phyloP scores from a whole-genome alignment of 2,797 vertebrate genomes.

The Hirundo rustica region DNA sequence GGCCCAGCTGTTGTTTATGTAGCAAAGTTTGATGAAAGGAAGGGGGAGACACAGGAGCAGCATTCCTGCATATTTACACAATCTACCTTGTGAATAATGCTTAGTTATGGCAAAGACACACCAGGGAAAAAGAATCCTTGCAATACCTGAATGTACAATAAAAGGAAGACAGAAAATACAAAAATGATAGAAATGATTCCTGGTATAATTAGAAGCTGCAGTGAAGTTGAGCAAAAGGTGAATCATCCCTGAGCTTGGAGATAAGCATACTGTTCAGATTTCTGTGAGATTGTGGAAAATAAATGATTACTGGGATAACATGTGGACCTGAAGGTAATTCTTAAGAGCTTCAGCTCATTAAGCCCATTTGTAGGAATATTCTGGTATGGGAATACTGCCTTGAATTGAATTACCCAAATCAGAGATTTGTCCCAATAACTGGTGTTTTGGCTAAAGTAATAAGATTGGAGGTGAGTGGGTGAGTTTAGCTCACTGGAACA shows the following conservation, averaged over 20 bases:
- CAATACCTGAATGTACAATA: background rate
- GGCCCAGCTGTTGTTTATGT: background rate
- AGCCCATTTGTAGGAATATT: background rate
- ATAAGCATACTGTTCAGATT: background rate
- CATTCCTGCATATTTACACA: background rate
- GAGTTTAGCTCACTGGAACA: background rate
- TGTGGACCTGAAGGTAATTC: background rate
- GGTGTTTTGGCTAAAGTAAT: background rate
- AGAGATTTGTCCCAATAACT: background rate
- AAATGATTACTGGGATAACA: background rate
- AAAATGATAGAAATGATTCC: background rate
- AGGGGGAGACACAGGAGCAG: background rate
- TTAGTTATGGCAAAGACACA: background rate
- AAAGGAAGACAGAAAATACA: background rate
- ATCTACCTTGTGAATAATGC: background rate
- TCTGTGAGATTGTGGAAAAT: background rate
- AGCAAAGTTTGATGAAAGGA: background rate
- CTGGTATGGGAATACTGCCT: background rate
- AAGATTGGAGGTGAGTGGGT: background rate
- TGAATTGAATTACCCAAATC: background rate
- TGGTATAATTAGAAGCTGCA: background rate
- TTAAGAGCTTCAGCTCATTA: background rate
- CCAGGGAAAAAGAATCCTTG: background rate
- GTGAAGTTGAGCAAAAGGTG: background rate
- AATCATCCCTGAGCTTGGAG: background rate